These are phyloP conservation scores for Rhinatrema bivittatum DNA, from an alignment of 2,797 vertebrate species.

Conservation along the genomic window DNA sequence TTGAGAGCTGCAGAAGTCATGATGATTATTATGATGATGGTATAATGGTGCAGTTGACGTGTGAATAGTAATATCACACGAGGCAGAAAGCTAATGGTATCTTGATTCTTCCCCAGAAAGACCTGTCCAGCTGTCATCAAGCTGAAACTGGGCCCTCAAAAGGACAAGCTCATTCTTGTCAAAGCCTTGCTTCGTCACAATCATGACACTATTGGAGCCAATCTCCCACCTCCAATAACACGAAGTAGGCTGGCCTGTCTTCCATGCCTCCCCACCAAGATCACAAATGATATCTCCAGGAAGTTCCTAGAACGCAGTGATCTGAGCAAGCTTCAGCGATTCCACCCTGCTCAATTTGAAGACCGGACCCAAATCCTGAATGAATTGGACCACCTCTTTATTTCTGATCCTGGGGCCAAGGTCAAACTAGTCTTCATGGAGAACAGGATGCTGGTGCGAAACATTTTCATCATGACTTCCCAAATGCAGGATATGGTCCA, in stretches of 20 bases:
- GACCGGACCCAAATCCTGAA: slow-evolving; percentile 7
- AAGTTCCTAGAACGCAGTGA: slow-evolving; percentile 12
- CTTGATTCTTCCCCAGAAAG: neutral
- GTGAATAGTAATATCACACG: too few species aligned
- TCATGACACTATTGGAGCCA: slow-evolving; percentile 13
- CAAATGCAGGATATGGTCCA: slow-evolving; percentile 5
- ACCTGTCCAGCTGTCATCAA: slow-evolving; percentile 11
- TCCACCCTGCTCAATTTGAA: slow-evolving; percentile 6
- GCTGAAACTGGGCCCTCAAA: slow-evolving; percentile 1
- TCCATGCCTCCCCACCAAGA: neutral
- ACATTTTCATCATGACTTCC: slow-evolving; percentile 7
- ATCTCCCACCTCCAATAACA: slow-evolving; percentile 10
- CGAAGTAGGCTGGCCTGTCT: neutral
- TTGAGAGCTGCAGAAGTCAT: too few species aligned
- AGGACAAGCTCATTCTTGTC: slow-evolving; percentile 10
- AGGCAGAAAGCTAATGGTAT: too few species aligned
- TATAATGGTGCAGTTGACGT: too few species aligned
- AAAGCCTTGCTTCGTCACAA: slow-evolving; percentile 11
- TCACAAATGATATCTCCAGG: neutral
- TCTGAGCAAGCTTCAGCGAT: slow-evolving; percentile 8
- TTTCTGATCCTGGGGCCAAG: slow-evolving; percentile 9
- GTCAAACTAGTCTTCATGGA: slow-evolving; percentile 5
- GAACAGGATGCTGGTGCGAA: slow-evolving; percentile 6
- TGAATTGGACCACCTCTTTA: slow-evolving; percentile 12
- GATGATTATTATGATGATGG: too few species aligned